Conservation (phyloP, 1,140 invertebrate genomes). For the Musca domestica region DNA sequence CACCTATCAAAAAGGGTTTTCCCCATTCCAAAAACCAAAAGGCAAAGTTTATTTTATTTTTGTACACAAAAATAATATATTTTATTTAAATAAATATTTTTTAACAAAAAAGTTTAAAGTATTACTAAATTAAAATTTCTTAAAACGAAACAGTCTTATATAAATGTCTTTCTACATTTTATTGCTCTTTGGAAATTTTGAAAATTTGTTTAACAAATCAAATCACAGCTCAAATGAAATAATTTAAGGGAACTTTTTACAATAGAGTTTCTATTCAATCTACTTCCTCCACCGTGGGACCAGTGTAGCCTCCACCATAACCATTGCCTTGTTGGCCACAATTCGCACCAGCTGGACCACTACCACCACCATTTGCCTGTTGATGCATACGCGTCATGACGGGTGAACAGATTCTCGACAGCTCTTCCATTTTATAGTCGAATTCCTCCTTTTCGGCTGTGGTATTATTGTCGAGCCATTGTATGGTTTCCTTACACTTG, state of each 20-base stretch:
- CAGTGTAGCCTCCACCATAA: constrained; percentile 42
- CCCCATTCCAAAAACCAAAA: too few species aligned
- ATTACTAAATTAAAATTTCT: background rate
- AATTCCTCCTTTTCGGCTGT: constrained; percentile 66
- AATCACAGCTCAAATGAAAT: background rate
- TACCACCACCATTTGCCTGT: constrained; percentile 20
- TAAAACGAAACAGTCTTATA: background rate
- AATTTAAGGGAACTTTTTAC: background rate
- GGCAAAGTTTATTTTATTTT: too few species aligned
- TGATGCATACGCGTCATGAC: constrained; percentile 61
- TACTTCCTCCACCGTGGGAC: constrained; percentile 44
- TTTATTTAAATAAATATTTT: background rate
- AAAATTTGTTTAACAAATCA: background rate
- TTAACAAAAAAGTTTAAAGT: background rate
- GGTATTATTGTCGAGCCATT: constrained; percentile 65
- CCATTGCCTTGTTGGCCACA: constrained; percentile 43
- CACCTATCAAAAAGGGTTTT: too few species aligned
- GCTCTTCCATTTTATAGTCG: constrained; percentile 60
- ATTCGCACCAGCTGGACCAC: constrained; percentile 1
- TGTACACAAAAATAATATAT: background rate
- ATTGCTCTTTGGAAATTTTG: too few species aligned
- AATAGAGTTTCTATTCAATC: constrained; percentile 29
- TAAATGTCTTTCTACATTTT: background rate
- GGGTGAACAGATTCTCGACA: constrained; percentile 57
- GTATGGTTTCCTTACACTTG: constrained; percentile 57